Conservation (phyloP, 2,888 invertebrate species). For the Salticus scenicus region DNA sequence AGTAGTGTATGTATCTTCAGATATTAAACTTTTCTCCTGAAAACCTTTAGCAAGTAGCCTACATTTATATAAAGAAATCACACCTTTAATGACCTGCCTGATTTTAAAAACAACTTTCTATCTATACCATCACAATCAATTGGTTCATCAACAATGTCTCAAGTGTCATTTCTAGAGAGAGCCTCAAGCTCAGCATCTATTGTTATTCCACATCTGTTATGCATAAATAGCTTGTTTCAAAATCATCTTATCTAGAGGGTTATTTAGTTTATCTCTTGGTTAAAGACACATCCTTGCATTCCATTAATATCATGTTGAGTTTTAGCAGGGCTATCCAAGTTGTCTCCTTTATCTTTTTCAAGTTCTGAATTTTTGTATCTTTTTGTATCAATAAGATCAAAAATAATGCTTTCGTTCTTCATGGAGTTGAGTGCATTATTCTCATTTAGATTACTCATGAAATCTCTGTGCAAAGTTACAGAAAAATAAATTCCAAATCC, state of each 20-base stretch:
- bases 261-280: background rate
- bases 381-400: background rate
- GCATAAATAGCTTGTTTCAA: too few species aligned
- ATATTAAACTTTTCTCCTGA: too few species aligned
- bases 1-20: too few species aligned
- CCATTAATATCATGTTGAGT: background rate
- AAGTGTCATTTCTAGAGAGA: background rate
- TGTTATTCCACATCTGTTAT: too few species aligned
- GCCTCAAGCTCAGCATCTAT: background rate
- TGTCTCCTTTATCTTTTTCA: background rate
- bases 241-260: too few species aligned
- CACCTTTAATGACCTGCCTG: too few species aligned
- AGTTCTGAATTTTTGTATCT: background rate
- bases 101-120: too few species aligned
- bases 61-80: too few species aligned
- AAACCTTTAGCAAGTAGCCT: too few species aligned
- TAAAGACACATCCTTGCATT: background rate
- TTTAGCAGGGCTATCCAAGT: background rate
- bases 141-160: slow-evolving; percentile 6
- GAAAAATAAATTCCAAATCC: background rate
- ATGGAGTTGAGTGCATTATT: background rate
- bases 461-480: background rate
- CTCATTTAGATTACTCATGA: background rate
- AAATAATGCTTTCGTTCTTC: background rate
- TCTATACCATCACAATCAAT: too few species aligned